Base-by-base conservation (phyloP, 2,888 invertebrate species). In the Eupithecia subfuscata region DNA sequence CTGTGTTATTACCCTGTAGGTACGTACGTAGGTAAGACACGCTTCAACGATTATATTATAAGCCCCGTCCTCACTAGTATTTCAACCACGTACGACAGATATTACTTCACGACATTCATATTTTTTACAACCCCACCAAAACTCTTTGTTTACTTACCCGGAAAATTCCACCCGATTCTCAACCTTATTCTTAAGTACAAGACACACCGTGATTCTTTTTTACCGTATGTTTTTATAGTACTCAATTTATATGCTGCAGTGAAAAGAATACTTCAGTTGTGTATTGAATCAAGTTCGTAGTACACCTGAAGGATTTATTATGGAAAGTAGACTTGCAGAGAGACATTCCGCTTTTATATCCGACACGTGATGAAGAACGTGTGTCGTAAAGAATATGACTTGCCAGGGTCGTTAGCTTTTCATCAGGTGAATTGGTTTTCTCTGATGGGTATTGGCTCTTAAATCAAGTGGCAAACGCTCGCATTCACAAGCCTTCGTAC, bases 71-170 rank as follows among this genome's bases (percentile, higher is more conserved):
- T 74, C 63, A 8, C 76, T 75, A 48, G 56, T 45, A 87, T 86
- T 87, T 86, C 76, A 78, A 71, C 81, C 86, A 84, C 86, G 86
- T 83, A 79, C 81, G 65, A 78, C 80, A 78, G 82, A 80, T 87
- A 85, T 85, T 82, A 81, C 83, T 87, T 85, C 87, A 84, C 81
- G 86, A 82, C 84, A 80, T 81, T 82, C 84, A 84, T 85, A 85
- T 86, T 85, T 86, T 87, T 88, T 87, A 86, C 81, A 85, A 81
- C 82, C 81, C 78, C 67, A 79, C 80, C 83, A 74, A 76, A 81
- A 75, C 65, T 78, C 74, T 79, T 78, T 79, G 78, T 82, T 82
- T 80, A 78, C 79, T 72, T 12, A 69, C 40, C 65, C 71, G 52
- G 70, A 64, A 45, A 52, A 64, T 71, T 73, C 67, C 16, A 43